Evolutionary conservation across 2,888 invertebrate genomes (phyloP), one percentile per base, ranked within the genome.

Genomic region (Eupithecia abbreviata): DNA sequence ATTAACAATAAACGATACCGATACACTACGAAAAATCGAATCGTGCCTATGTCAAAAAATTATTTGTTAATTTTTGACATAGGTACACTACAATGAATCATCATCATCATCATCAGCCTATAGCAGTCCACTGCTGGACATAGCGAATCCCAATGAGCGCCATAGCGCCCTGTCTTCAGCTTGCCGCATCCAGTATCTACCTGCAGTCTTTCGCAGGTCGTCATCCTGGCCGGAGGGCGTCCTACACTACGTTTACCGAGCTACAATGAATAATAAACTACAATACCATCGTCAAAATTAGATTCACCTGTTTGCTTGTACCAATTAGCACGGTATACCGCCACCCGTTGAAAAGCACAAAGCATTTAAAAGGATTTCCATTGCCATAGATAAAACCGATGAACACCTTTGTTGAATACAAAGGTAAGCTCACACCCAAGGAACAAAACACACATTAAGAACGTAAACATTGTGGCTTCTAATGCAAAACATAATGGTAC

Each of bases 401-500:
- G 76, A 78, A 76, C 76, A 78, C 77, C 76, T 77, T 43, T 77
- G 75, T 79, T 77, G 47, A 69, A 49, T 76, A 77, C 79, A 77
- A 77, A 78, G 77, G 77, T 77, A 76, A 80, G 74, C 72, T 79
- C 73, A 80, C 82, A 80, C 81, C 78, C 78, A 77, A 73, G 74
- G 51, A 79, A 72, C 79, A 80, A 78, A 76, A 75, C 78, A 75
- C 65, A 78, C 81, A 81, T 81, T 80, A 79, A 79, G 79, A 75
- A 75, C 51, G 81, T 73, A 81, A 84, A 82, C 81, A 84, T 78
- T n/a, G 79, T 41, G 80, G 71, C 73, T 74, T 73, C 79, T 82
- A 82, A 84, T 84, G 82, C 79, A 82, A 80, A 83, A 76, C 69
- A 77, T 73, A 78, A 69, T 49, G 69, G 45, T 30, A 18, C 18